Evolutionary conservation across 1,140 invertebrate species (phyloP).

Genomic region (Rhysida immarginata): DNA sequence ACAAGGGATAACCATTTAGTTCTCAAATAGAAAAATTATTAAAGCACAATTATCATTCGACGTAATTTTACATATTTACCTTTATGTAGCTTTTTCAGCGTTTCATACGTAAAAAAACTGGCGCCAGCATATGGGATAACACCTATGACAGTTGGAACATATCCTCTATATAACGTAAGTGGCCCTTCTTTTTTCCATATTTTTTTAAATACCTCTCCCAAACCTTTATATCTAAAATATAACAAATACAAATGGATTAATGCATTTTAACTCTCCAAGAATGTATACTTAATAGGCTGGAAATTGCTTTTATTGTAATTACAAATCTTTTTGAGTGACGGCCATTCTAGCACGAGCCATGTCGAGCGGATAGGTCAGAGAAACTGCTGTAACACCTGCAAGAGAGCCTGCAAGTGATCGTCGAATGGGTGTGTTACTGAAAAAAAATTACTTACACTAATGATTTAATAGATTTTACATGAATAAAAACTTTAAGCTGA

Average conservation of each 20-base stretch:
- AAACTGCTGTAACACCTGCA: constrained; percentile 84
- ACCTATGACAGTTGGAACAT: constrained; percentile 76
- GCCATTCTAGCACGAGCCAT: constrained; percentile 94
- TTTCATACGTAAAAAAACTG: constrained; percentile 95
- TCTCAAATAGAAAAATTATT: too few relatives aligned
- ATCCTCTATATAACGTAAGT: constrained; percentile 66
- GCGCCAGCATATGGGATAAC: constrained; percentile 94
- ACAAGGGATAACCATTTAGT: too few relatives aligned
- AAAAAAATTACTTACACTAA: not conserved
- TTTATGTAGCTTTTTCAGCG: constrained; percentile 62
- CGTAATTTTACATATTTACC: constrained; percentile 48
- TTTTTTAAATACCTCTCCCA: constrained; percentile 57
- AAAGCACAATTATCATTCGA: too few relatives aligned
- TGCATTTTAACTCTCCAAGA: not conserved
- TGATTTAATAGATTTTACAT: not conserved
- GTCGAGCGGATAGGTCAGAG: constrained; percentile 89
- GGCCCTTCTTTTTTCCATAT: constrained; percentile 68
- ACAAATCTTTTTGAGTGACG: constrained; percentile 64
- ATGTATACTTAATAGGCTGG: not conserved
- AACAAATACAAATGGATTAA: constrained; percentile 3
- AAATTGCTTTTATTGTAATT: constrained; percentile 17
- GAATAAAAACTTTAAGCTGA: not conserved
- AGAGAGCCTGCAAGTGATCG: constrained; percentile 80
- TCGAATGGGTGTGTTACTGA: constrained; percentile 20
- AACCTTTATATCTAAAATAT: constrained; percentile 30